phyloP scores from a whole-genome alignment of 1,140 invertebrate species.

The Apis florea region DNA sequence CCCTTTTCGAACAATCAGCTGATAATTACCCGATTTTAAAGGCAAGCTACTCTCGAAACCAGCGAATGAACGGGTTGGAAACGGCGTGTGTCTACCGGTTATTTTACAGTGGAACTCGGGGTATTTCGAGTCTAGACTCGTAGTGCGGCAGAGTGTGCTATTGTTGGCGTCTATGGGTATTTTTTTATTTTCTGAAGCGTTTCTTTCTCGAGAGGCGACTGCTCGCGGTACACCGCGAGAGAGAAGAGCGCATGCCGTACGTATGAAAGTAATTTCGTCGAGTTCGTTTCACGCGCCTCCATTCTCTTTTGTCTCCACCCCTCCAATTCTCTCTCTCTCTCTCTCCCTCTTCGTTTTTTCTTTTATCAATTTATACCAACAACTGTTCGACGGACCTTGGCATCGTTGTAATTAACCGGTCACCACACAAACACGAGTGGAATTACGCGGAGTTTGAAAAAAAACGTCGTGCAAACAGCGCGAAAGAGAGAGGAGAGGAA shows the following conservation, averaged over 20 bases:
- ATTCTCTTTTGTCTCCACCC: neutral
- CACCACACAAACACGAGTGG: neutral
- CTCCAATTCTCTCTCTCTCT: neutral
- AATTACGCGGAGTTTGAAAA: neutral
- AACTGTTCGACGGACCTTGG: neutral
- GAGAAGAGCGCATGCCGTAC: neutral
- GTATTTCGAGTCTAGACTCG: slow-evolving; percentile 1
- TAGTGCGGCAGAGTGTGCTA: neutral
- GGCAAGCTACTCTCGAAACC: neutral
- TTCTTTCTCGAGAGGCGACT: slow-evolving; percentile 6
- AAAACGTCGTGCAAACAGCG: no score
- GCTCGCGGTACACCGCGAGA: neutral
- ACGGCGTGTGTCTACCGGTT: neutral
- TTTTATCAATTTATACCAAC: neutral
- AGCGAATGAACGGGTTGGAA: neutral
- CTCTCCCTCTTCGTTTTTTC: neutral
- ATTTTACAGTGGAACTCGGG: neutral
- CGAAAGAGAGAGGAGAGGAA: neutral
- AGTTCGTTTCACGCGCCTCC: neutral
- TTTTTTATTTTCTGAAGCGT: slow-evolving; percentile 31
- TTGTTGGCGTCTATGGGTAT: slow-evolving; percentile 29
- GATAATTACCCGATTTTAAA: no score
- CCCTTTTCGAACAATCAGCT: no score
- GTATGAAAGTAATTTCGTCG: slow-evolving; percentile 8
- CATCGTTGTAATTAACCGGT: neutral